Evolutionary conservation across 2,888 invertebrate species (phyloP).

Genomic region (Morpho achilles): DNA sequence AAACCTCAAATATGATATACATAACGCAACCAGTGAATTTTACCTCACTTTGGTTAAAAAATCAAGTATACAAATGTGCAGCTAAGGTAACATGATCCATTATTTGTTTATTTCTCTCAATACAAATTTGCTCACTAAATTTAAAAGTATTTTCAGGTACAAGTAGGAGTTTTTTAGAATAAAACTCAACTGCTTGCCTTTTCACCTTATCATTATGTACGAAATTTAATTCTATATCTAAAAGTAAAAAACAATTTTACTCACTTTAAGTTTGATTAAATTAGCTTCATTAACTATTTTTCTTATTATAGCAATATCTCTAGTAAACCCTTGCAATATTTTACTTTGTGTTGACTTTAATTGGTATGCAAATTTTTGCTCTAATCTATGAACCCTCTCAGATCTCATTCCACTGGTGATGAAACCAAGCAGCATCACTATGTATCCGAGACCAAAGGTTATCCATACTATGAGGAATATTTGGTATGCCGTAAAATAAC

Average conservation of each 20-base stretch:
- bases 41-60: too few relatives aligned
- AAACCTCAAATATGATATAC: too few relatives aligned
- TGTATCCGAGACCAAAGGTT: constrained; percentile 93
- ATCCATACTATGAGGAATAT: constrained; percentile 92
- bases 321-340: constrained; percentile 87
- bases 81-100: too few relatives aligned
- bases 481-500: constrained; percentile 86
- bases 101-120: too few relatives aligned
- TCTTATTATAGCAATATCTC: constrained; percentile 85
- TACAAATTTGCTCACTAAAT: too few relatives aligned
- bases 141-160: too few relatives aligned
- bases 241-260: constrained; percentile 5
- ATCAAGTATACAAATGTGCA: too few relatives aligned
- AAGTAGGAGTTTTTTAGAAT: too few relatives aligned
- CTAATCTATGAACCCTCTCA: constrained; percentile 85
- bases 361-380: constrained; percentile 87
- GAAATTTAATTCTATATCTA: not conserved
- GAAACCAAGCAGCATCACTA: constrained; percentile 93
- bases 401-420: constrained; percentile 88
- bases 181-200: too few relatives aligned
- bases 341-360: constrained; percentile 88
- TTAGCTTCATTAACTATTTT: constrained; percentile 90
- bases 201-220: too few relatives aligned
- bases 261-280: constrained; percentile 88
- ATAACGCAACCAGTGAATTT: too few relatives aligned